Evolutionary conservation across 1,140 invertebrate genomes (phyloP).

Genomic region (Neodiprion fabricii): DNA sequence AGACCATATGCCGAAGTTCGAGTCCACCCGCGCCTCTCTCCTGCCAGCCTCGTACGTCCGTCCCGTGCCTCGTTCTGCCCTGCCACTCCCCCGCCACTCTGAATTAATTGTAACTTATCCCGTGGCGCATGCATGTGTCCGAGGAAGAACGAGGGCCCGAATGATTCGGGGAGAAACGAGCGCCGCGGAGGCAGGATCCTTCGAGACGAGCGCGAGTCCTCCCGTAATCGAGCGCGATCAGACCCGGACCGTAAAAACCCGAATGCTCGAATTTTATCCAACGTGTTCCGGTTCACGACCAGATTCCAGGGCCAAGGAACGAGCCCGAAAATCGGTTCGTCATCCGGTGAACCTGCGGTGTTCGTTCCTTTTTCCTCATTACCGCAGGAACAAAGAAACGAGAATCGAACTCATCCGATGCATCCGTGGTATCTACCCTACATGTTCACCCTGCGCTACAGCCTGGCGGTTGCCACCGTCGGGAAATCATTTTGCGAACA

Average conservation of each 20-base stretch:
- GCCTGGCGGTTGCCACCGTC: not conserved
- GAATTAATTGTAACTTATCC: slow-evolving; percentile 7
- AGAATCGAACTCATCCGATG: no score
- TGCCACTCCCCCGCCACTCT: not conserved
- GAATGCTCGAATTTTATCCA: not conserved
- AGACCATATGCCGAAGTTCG: slow-evolving; percentile 57
- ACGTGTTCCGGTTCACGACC: not conserved
- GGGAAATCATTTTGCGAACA: not conserved
- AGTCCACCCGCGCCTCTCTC: slow-evolving; percentile 47
- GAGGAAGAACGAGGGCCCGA: not conserved
- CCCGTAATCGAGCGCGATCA: not conserved
- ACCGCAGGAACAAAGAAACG: no score
- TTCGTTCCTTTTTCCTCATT: no score
- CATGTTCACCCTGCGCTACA: no score
- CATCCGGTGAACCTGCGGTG: no score
- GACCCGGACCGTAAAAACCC: not conserved
- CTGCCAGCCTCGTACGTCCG: not conserved
- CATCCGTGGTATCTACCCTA: no score
- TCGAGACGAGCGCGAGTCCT: not conserved
- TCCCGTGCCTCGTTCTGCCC: not conserved
- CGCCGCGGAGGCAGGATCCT: not conserved
- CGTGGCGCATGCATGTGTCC: not conserved
- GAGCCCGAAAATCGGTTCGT: no score
- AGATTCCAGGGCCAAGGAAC: not conserved
- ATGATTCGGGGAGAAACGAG: not conserved